Evolutionary conservation across 2,797 vertebrate genomes (phyloP).

Genomic region (Falco peregrinus): DNA sequence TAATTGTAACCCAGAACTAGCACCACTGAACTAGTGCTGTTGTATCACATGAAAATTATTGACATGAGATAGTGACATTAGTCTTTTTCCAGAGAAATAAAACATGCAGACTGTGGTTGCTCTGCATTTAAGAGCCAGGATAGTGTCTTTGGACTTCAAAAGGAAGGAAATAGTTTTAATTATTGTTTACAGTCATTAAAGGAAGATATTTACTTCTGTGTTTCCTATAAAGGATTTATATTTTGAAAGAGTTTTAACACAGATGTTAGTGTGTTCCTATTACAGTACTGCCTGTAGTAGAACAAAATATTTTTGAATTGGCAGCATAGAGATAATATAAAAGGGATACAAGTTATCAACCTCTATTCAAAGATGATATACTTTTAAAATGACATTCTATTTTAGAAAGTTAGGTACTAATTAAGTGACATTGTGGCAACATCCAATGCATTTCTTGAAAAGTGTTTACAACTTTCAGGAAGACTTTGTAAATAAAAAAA

Average conservation of each 20-base stretch:
- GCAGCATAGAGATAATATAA: background rate
- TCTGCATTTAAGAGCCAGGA: background rate
- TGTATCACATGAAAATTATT: background rate
- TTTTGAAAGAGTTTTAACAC: background rate
- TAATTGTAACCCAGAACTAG: background rate
- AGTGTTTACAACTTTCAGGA: background rate
- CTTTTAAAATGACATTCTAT: background rate
- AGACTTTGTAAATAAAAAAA: background rate
- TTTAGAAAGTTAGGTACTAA: background rate
- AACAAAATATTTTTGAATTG: background rate
- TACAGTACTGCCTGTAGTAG: background rate
- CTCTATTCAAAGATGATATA: background rate
- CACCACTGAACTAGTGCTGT: background rate
- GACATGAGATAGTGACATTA: background rate
- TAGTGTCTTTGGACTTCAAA: background rate
- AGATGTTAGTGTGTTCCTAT: background rate
- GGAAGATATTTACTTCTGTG: background rate
- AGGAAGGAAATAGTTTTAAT: background rate
- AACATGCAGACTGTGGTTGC: background rate
- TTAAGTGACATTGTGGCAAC: background rate
- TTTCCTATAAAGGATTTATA: background rate
- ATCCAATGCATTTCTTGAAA: background rate
- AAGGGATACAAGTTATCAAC: background rate
- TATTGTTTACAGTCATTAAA: background rate
- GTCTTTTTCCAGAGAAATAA: background rate